Base-by-base conservation (phyloP, 2,888 invertebrate genomes). In the Drosophila atroscutellata region DNA sequence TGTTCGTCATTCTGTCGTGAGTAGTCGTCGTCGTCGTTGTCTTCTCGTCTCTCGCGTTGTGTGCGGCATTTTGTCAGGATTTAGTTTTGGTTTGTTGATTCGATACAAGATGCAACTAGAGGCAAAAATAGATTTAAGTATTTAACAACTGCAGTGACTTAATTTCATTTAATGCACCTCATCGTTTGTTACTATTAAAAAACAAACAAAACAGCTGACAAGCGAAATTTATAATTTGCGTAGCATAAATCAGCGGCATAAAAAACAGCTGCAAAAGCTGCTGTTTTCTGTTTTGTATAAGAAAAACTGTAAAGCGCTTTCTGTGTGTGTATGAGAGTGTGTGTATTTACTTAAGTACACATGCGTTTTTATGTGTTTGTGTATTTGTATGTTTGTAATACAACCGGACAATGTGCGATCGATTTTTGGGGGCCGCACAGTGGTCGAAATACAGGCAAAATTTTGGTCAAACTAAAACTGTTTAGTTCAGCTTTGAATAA, bases 1-100 rank as follows among this genome's bases (percentile, higher is more conserved):
- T 36, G 68, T 50, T 82, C 71, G 72, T 81, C 86, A 83, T 86
- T 86, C 81, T 75, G 81, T 28, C 28, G 28, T 75, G 76, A 85
- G 88, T 75, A 69, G 88, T 87, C 76, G 87, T 77, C 72, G 88
- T 26, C 76, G 87, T 75, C 62, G 58, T 78, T 63, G 82, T 72
- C 64, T 66, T 61, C 66, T 78, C 68, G 84, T 73, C 62, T 68
- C 59, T 72, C 45, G 54, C 56, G 65, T 62, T 75, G 72, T 76
- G 72, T 69, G 74, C 72, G 80, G 72, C 66, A 73, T 67, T 72
- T 58, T 45, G 66, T 59, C 49, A 74, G 55, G 59, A 62, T 42
- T 56, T 63, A 42, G 64, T 56, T 56, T 50, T 70, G 65, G 65
- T 64, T 70, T 68, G 77, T 77, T 76, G 56, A 55, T 65, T 72